Evolutionary conservation across 2,888 invertebrate genomes (phyloP), one percentile per base, ranked within the genome.

Genomic region (Agonopterix alstromeriana): DNA sequence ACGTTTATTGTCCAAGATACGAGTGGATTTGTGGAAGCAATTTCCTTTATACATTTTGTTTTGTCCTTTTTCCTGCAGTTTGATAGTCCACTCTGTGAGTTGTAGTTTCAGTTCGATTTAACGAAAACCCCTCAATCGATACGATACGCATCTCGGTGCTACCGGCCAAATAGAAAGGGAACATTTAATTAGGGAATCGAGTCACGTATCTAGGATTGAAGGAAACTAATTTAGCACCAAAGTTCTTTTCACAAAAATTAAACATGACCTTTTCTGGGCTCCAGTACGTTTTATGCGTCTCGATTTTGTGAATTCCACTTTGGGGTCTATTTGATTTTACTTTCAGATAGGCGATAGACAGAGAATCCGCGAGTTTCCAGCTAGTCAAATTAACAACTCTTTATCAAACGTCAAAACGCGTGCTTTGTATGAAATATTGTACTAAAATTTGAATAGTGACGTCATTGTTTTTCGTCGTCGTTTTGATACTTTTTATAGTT

Each of bases 21-120:
- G 85, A 88, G 84, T 88, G 84, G 86, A 88, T 88, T 88, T 87
- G 88, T 87, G 86, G 85, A 87, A 86, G 86, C 88, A 87, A 88
- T 88, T 87, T 88, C 86, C 88, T 87, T 84, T 88, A 87, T 88
- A 86, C 86, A 86, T 88, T 88, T 88, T 87, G 88, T 87, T 87
- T 86, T 87, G 87, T 88, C 86, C 87, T 83, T 85, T 83, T 85
- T 78, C 83, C 72, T 82, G 76, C 85, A 86, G 84, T 86, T 87
- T 87, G 86, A 87, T 85, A 81, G 83, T 80, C 83, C 78, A 76
- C 75, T 77, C 77, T 70, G 79, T 83, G 82, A 85, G 80, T 86
- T 85, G 86, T 83, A 69, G 81, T 63, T 65, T 70, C 70, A 66
- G 71, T 85, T 84, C 86, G 84, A 86, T 87, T 85, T 84, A 82